Conservation (phyloP, 2,888 invertebrate genomes). For the Ichneumoninae sp. region DNA sequence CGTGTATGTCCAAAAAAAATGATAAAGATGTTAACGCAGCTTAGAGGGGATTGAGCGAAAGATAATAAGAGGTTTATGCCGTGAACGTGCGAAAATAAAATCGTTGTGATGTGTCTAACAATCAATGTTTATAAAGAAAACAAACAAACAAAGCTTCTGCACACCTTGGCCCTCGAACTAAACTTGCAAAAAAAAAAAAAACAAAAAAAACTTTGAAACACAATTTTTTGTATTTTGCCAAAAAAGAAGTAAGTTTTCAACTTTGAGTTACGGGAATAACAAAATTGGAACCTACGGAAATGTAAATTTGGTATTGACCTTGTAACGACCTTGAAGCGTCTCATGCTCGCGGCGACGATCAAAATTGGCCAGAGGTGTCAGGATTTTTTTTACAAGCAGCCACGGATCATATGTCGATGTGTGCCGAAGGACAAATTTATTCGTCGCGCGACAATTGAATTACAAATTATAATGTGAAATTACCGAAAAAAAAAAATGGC, state of each 20-base stretch:
- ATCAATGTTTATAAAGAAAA: conserved; percentile 73
- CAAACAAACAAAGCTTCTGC: conserved; percentile 55
- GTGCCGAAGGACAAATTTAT: not conserved
- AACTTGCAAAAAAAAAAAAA: conserved; percentile 5
- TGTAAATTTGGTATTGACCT: not conserved
- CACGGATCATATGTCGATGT: not conserved
- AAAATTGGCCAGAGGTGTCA: not conserved
- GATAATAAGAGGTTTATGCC: not conserved
- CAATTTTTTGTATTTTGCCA: not conserved
- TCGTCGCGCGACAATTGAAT: not conserved
- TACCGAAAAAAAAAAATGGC: not conserved
- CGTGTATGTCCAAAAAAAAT: conserved; percentile 46
- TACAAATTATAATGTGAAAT: not conserved
- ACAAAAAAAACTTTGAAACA: not conserved
- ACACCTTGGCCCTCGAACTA: conserved; percentile 53
- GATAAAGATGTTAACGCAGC: conserved; percentile 16
- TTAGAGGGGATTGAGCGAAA: not conserved
- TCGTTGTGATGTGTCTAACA: conserved; percentile 76
- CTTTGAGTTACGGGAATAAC: not conserved
- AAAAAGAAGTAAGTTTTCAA: not conserved
- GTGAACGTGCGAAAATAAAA: conserved; percentile 46
- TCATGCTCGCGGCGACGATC: not conserved
- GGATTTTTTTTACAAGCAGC: not conserved
- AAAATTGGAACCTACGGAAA: not conserved
- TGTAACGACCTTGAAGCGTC: not conserved